These are phyloP conservation scores for Machaerirhynchus nigripectus DNA, from an alignment of 2,113 vertebrate genomes.

Conservation along the genomic window DNA sequence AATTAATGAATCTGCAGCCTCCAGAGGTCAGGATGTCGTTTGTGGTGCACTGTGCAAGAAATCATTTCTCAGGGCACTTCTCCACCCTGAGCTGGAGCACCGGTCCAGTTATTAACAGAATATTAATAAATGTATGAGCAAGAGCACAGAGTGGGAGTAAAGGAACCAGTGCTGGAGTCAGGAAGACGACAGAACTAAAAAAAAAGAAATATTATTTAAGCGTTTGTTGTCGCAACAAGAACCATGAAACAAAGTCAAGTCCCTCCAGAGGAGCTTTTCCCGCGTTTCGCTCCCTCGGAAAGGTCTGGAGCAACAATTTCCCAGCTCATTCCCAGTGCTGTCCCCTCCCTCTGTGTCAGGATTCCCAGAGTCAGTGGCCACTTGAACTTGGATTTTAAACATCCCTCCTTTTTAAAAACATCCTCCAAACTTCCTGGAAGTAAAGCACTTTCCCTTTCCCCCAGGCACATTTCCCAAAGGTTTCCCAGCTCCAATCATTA, in stretches of 20 bases:
- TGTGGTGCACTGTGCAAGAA: neutral
- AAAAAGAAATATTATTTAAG: neutral
- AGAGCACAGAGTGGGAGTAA: neutral
- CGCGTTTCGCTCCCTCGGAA: neutral
- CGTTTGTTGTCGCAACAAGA: neutral
- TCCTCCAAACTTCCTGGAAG: neutral
- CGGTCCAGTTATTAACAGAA: neutral
- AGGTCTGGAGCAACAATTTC: neutral
- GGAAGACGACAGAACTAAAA: neutral
- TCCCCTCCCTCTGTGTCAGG: neutral
- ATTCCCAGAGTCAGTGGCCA: neutral
- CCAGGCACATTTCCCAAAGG: neutral
- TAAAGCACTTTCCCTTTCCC: neutral
- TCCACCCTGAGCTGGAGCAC: neutral
- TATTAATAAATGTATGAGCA: neutral
- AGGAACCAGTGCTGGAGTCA: neutral
- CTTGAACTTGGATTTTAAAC: neutral
- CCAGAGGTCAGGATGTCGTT: neutral
- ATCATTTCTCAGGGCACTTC: neutral
- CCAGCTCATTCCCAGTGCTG: neutral
- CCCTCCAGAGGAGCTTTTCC: neutral
- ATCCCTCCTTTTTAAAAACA: neutral
- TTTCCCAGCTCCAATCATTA: slow-evolving; percentile 33
- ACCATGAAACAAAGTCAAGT: neutral
- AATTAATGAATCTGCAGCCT: slow-evolving; percentile 11